phyloP scores from a whole-genome alignment of 2,888 invertebrate species.

The Iselma pallidipennis region DNA sequence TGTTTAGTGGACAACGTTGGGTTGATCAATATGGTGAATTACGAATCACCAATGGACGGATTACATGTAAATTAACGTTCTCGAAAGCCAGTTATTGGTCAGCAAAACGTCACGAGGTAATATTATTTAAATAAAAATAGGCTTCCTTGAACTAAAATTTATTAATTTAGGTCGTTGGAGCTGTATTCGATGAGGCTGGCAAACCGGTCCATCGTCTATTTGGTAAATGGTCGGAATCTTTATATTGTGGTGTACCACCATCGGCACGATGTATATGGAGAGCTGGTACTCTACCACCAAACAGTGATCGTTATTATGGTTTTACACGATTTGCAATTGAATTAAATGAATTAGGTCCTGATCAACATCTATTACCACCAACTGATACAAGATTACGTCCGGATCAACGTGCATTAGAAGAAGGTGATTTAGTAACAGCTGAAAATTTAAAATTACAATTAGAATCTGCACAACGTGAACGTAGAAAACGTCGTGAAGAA shows the following conservation, averaged over 20 bases:
- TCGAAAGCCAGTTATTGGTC: constrained; percentile 82
- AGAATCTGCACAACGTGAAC: constrained; percentile 75
- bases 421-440: constrained; percentile 73
- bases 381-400: constrained; percentile 78
- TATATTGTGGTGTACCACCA: constrained; percentile 74
- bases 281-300: constrained; percentile 79
- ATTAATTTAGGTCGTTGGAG: constrained; percentile 58
- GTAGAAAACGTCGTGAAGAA: constrained; percentile 65
- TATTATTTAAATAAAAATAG: constrained; percentile 1
- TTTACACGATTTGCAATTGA: constrained; percentile 86
- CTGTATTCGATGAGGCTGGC: constrained; percentile 63
- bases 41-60: constrained; percentile 67
- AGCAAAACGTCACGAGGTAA: constrained; percentile 74
- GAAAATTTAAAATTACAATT: constrained; percentile 72
- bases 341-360: constrained; percentile 75
- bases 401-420: constrained; percentile 77
- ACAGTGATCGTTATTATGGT: constrained; percentile 79
- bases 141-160: constrained; percentile 1
- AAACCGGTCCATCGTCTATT: constrained; percentile 65
- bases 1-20: constrained; percentile 83
- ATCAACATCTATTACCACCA: constrained; percentile 65
- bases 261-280: constrained; percentile 77
- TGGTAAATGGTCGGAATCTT: constrained; percentile 83
- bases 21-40: constrained; percentile 87
- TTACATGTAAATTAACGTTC: constrained; percentile 78